Base-by-base conservation (phyloP, 1,140 invertebrate genomes). In the Brachionus koreanus region DNA sequence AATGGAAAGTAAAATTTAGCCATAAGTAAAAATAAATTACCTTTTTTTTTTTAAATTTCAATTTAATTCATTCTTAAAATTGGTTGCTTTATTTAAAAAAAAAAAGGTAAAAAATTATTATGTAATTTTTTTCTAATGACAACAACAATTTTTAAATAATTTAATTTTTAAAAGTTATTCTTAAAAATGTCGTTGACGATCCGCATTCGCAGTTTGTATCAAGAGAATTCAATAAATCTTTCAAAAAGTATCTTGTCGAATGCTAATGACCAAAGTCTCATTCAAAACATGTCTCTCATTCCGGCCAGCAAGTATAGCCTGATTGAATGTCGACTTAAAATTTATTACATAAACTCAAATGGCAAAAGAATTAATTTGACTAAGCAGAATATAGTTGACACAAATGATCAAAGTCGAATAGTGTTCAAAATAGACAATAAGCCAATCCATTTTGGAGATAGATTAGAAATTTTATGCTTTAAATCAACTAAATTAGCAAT, bases 381-480 rank as follows among this genome's bases (percentile, higher is more conserved):
- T 9, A 69, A 67, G 33, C 25, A 67, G n/a, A 35, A 67, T 16
- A n/a, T 35, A 6, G 33, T 39, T 33, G 65, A 69, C 0, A 12
- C 16, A 0, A 37, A 16, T 16, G 16, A 69, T 9, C 5, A 13
- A 0, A 46, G 46, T 46, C 23, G 42, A 25, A 74, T 74, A 1
- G 19, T 46, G 2, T 74, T 43, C 39, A 25, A 74, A 25, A 46
- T 74, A n/a, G 29, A 29, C 25, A 23, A 74, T 39, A 46, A 74
- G 13, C 19, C 39, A 29, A 74, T 74, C 5, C 39, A 46, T 1
- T 25, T 25, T 46, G 69, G 69, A 19, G 69, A 74, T 19, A 19
- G 16, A 29, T 33, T 74, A 13, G 69, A 74, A 74, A 74, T 74
- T 46, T 13, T 74, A 5, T 74, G 69, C 43, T 74, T 74, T 46